Evolutionary conservation across 2,888 invertebrate genomes (phyloP).

Genomic region (Macaria notata): DNA sequence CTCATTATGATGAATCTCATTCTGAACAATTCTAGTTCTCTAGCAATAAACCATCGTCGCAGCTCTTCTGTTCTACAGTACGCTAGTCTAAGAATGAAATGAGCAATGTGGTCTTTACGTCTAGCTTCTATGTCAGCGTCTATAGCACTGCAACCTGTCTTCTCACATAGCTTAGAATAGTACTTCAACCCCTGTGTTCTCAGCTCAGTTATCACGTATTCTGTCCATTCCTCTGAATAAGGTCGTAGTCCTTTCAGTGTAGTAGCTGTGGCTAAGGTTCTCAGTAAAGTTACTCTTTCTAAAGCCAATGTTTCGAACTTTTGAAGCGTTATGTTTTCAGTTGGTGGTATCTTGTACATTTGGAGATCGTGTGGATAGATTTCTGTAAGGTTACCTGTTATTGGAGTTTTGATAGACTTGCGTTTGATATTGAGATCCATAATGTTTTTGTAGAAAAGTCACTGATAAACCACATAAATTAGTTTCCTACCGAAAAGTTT

Average conservation of each 20-base stretch:
- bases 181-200: conserved; percentile 86
- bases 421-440: conserved; percentile 77
- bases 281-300: conserved; percentile 90
- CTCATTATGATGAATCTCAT: conserved; percentile 87
- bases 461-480: background rate
- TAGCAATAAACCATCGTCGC: conserved; percentile 92
- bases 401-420: conserved; percentile 58
- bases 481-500: background rate
- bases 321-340: conserved; percentile 86
- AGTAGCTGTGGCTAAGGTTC: conserved; percentile 88
- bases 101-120: conserved; percentile 93
- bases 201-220: conserved; percentile 84
- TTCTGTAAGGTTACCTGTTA: conserved; percentile 72
- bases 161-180: conserved; percentile 83
- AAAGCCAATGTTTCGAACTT: conserved; percentile 95
- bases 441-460: too few species aligned
- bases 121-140: conserved; percentile 86
- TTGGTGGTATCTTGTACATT: conserved; percentile 90
- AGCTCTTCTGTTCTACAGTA: conserved; percentile 95
- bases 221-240: conserved; percentile 86
- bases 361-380: conserved; percentile 89
- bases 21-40: conserved; percentile 95
- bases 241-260: conserved; percentile 83
- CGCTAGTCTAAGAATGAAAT: conserved; percentile 95
- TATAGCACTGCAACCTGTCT: conserved; percentile 75